Conservation (phyloP, 2,797 vertebrate genomes). For the Macroramphosus scolopax region DNA sequence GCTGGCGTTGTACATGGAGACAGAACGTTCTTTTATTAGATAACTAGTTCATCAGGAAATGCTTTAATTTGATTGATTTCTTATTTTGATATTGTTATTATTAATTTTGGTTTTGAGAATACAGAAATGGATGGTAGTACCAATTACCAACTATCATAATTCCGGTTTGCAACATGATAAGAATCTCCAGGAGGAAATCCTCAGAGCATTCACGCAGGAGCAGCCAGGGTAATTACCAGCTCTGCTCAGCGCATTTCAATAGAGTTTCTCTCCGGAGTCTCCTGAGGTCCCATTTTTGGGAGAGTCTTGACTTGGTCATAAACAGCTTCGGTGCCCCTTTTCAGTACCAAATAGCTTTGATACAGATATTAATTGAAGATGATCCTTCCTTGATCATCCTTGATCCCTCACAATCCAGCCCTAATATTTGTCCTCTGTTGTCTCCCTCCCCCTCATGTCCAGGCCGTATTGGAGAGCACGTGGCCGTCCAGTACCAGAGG, state of each 20-base stretch:
- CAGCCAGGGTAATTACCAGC: constrained; percentile 19
- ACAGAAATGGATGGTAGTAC: too few relatives aligned
- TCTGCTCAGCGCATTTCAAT: constrained; percentile 19
- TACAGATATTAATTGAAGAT: constrained; percentile 21
- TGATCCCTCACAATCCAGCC: too few relatives aligned
- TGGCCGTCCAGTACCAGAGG: constrained; percentile 97
- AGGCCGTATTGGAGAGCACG: constrained; percentile 98
- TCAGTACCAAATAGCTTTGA: constrained; percentile 14
- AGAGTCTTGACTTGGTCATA: constrained; percentile 30
- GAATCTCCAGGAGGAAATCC: constrained; percentile 7
- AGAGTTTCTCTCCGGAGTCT: constrained; percentile 7
- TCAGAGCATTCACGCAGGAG: constrained; percentile 3
- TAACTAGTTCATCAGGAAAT: too few relatives aligned
- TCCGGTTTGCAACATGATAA: too few relatives aligned
- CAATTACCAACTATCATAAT: neutral
- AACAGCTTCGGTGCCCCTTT: constrained; percentile 25
- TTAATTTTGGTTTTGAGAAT: too few relatives aligned
- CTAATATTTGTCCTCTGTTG: neutral
- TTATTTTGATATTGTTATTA: too few relatives aligned
- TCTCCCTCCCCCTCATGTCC: constrained; percentile 10
- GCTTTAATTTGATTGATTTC: too few relatives aligned
- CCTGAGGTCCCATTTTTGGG: constrained; percentile 35
- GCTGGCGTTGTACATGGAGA: too few relatives aligned
- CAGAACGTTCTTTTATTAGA: too few relatives aligned
- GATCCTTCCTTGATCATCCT: too few relatives aligned